Evolutionary conservation across 2,113 vertebrate genomes (phyloP).

Genomic region (Ascaphus truei): DNA sequence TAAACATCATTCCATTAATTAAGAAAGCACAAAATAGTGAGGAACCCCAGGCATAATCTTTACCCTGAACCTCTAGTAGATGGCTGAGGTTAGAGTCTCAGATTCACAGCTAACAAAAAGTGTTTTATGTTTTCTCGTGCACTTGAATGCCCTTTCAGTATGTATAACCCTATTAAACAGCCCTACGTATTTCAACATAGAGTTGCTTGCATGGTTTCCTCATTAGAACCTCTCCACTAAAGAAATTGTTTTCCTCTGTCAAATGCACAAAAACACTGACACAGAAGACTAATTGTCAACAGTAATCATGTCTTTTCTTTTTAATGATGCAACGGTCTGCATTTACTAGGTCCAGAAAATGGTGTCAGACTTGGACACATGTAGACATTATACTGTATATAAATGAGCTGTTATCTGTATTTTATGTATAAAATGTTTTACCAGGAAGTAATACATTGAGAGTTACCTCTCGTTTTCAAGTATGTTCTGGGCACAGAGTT

Average conservation of each 20-base stretch:
- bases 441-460: no score
- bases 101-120: no score
- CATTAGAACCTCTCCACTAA: not conserved
- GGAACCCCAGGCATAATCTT: no score
- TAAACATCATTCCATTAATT: no score
- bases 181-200: conserved; percentile 7
- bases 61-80: no score
- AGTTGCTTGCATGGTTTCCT: conserved; percentile 15
- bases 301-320: conserved; percentile 16
- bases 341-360: not conserved
- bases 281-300: conserved; percentile 19
- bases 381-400: no score
- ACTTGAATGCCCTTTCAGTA: not conserved
- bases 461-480: no score
- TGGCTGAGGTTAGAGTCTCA: no score
- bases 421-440: no score
- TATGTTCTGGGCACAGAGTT: no score
- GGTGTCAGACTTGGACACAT: conserved; percentile 3
- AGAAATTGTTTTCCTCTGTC: not conserved
- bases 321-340: conserved; percentile 5
- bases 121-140: not conserved
- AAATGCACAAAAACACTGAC: conserved; percentile 13
- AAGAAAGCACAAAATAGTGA: no score
- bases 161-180: conserved; percentile 1
- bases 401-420: no score